Base-by-base conservation (phyloP, 1,140 invertebrate genomes). In the Hycleus cichorii region DNA sequence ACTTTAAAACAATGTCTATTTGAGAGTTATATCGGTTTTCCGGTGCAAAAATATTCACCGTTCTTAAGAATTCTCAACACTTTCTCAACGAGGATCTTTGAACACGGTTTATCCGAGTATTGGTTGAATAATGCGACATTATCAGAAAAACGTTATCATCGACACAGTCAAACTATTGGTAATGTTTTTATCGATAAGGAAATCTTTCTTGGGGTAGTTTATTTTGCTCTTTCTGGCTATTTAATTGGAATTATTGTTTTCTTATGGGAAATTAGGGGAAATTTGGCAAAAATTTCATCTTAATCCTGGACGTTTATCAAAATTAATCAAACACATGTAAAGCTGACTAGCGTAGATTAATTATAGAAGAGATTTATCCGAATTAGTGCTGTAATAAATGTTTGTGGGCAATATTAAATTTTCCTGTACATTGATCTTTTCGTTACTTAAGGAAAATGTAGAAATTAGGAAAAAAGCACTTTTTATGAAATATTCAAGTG, bases 21-120 rank as follows among this genome's bases (percentile, higher is more conserved):
- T 1, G 3, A 44, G 4, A 48, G 47, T 49, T 60, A 60, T 42
- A 39, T 45, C n/a, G 46, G 47, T 40, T 56, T 60, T 39, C 18
- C 40, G 3, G 38, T 60, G 27, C 24, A 45, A 39, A 56, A 49
- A 49, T 45, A 55, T 26, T 60, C 58, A 3, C 58, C 58, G 24
- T 56, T 44, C 39, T 56, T 38, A 39, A 45, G 49, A 46, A 43
- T 54, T 18, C 24, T 60, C 26, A 42, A 56, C n/a, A 56, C 48
- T n/a, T 56, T 45, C 10, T 38, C 39, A n/a, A 18, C 11, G n/a
- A 7, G 39, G 18, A 56, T 56, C 38, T 9, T 39, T 9, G 58
- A 60, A 49, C 12, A 43, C 42, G 58, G 52, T 10, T 40, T 60
- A 18, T 9, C 56, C 3, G 11, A 49, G 11, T 60, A 49, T 42